phyloP scores from a whole-genome alignment of 2,888 invertebrate species.

The Phaonia tiefii region DNA sequence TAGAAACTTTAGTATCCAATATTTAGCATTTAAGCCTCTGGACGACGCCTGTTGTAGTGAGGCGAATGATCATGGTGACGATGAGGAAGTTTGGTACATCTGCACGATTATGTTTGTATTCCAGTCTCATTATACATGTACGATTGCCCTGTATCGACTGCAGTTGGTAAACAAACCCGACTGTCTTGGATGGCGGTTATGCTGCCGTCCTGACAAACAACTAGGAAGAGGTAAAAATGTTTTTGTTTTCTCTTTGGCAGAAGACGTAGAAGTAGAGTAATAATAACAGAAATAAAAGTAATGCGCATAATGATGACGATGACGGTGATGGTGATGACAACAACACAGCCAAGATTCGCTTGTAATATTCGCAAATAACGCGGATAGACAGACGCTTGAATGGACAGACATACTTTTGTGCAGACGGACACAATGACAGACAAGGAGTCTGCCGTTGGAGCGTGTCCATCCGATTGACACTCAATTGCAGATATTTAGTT shows the following conservation, averaged over 20 bases:
- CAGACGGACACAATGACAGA: not conserved
- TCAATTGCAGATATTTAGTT: constrained; percentile 5
- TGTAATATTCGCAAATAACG: not conserved
- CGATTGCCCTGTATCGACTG: not conserved
- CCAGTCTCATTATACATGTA: constrained; percentile 29
- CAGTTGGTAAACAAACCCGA: not conserved
- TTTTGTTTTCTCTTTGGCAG: too few species aligned
- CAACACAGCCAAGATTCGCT: constrained; percentile 13
- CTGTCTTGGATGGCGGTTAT: too few species aligned
- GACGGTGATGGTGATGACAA: not conserved
- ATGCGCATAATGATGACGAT: not conserved
- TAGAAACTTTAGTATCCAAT: constrained; percentile 25
- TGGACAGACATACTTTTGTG: not conserved
- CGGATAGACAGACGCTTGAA: not conserved
- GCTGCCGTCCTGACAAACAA: too few species aligned
- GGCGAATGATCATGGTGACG: not conserved
- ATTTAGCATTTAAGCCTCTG: not conserved
- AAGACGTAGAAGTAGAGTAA: too few species aligned
- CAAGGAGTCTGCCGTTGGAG: not conserved
- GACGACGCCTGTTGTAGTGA: not conserved
- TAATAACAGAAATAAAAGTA: too few species aligned
- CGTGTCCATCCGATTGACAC: not conserved
- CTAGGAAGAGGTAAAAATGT: too few species aligned
- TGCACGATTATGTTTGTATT: constrained; percentile 1
- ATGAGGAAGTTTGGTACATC: not conserved